Conservation (phyloP, 2,113 vertebrate genomes). For the Sclerurus mexicanus region DNA sequence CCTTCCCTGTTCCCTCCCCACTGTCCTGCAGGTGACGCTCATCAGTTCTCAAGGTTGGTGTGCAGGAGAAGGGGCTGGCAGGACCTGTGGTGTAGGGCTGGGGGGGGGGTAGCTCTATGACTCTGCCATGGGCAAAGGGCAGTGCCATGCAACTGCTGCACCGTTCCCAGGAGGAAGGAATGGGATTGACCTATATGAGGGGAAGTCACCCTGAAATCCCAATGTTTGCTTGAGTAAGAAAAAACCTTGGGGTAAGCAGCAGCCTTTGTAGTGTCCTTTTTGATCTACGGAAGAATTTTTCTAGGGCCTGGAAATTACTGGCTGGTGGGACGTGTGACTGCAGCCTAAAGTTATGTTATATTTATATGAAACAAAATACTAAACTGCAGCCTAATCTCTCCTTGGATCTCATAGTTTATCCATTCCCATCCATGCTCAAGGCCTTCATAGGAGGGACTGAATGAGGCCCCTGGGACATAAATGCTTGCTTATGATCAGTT, state of each 20-base stretch:
- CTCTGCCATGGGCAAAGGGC: neutral
- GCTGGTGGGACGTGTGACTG: neutral
- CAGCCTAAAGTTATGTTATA: neutral
- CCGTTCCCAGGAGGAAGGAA: neutral
- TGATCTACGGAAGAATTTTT: neutral
- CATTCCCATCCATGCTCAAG: accelerated
- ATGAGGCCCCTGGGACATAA: accelerated
- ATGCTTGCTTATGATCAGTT: neutral
- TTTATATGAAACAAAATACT: neutral
- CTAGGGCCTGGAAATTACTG: neutral
- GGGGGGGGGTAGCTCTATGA: accelerated
- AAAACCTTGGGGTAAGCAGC: neutral
- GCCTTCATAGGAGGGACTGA: neutral
- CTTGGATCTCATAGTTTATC: neutral
- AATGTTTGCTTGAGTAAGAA: neutral
- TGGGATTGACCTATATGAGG: accelerated
- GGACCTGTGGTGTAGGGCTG: neutral
- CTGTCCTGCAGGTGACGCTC: neutral
- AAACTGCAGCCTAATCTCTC: neutral
- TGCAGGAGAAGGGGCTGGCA: neutral
- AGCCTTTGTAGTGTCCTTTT: neutral
- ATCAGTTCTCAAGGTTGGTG: accelerated
- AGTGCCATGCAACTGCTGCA: neutral
- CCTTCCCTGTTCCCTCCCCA: neutral
- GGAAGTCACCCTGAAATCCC: neutral